phyloP scores from a whole-genome alignment of 2,888 invertebrate species.

The Cosmia pyralina region DNA sequence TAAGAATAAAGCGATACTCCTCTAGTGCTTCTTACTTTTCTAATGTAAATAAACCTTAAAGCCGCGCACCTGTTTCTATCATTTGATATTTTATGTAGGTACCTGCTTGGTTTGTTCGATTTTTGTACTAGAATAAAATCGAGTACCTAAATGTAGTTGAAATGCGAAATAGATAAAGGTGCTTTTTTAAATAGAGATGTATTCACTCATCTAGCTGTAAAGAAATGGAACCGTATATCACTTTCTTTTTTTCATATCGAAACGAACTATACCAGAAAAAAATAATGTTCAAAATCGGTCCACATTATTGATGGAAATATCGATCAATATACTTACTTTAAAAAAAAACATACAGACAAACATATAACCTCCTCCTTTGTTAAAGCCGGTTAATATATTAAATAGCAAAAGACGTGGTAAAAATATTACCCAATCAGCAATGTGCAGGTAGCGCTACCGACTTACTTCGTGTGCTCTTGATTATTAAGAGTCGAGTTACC shows the following conservation, averaged over 20 bases:
- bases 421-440: conserved; percentile 6
- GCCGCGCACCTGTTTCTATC: neutral
- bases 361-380: too few relatives aligned
- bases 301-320: too few relatives aligned
- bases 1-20: too few relatives aligned
- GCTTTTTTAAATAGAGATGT: too few relatives aligned
- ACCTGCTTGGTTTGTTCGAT: neutral
- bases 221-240: neutral
- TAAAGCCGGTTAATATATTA: too few relatives aligned
- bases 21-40: neutral
- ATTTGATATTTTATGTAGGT: neutral
- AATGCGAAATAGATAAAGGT: neutral
- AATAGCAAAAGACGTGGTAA: neutral
- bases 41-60: neutral
- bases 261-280: neutral
- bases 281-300: too few relatives aligned
- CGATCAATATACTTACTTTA: too few relatives aligned
- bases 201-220: neutral
- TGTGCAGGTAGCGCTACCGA: neutral
- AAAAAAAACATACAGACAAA: too few relatives aligned
- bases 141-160: neutral
- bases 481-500: neutral
- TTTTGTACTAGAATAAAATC: neutral
- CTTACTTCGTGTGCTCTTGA: neutral
- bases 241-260: neutral